Percentiles rank a stretch among this genome's conserved stretches.
Evolutionary conservation across 2,797 vertebrate genomes (phyloP).

Genomic region (Bufotes viridis): DNA sequence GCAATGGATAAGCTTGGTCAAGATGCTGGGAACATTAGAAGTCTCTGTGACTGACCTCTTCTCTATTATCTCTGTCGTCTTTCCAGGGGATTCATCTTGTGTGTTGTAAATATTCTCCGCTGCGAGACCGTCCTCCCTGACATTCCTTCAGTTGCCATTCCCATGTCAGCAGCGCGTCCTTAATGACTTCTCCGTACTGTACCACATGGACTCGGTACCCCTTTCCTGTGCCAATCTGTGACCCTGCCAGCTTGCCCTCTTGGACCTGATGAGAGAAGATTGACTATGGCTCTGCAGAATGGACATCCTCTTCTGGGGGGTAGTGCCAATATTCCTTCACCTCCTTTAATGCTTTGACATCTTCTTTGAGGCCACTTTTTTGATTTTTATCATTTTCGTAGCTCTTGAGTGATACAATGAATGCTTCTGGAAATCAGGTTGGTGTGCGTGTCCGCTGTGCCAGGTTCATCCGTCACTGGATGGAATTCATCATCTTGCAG

Average conservation of each 20-base stretch:
- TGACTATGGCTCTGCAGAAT: neutral
- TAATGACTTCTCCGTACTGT: neutral
- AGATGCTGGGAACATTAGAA: neutral
- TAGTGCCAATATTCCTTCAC: conserved; percentile 45
- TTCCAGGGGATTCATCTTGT: conserved; percentile 25
- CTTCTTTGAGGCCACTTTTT: neutral
- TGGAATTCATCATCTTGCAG: neutral
- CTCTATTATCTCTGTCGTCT: neutral
- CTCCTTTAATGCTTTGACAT: neutral
- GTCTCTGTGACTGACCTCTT: neutral
- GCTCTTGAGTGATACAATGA: neutral
- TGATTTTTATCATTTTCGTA: conserved; percentile 8
- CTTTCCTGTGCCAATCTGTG: conserved; percentile 42
- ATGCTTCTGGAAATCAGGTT: neutral
- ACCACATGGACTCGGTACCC: conserved; percentile 27
- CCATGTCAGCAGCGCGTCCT: conserved; percentile 46
- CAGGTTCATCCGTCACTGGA: neutral
- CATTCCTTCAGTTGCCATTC: conserved; percentile 59
- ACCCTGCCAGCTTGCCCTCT: conserved; percentile 20
- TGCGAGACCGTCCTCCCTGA: conserved; percentile 43
- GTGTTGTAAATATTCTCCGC: conserved; percentile 51
- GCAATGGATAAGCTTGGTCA: no score
- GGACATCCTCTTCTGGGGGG: conserved; percentile 9
- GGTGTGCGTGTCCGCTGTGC: neutral
- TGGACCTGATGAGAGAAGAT: neutral